Percentiles rank a stretch among this genome's conserved stretches.
phyloP scores from a whole-genome alignment of 1,140 invertebrate species.

The Pomacea maculata region DNA sequence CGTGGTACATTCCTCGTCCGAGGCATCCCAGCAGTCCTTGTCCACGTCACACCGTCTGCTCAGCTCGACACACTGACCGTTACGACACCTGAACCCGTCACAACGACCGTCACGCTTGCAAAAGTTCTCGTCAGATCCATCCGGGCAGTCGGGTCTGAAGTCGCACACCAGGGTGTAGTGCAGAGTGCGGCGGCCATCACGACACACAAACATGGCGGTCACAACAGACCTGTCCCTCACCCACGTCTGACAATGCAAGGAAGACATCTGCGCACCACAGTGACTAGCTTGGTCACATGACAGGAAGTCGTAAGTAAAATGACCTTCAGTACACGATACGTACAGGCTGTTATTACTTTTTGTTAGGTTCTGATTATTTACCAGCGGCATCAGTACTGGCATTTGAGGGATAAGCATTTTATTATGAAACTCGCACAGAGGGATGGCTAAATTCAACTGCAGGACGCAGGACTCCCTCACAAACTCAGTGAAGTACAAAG shows the following conservation, averaged over 20 bases:
- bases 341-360: neutral
- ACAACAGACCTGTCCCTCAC: neutral
- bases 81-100: neutral
- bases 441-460: no score
- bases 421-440: no score
- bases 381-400: no score
- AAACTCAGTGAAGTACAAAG: no score
- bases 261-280: neutral
- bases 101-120: neutral
- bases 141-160: constrained; percentile 1
- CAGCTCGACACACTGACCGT: neutral
- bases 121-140: neutral
- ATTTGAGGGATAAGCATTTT: no score
- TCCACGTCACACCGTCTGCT: neutral
- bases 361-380: neutral
- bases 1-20: neutral
- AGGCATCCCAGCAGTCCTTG: neutral
- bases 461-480: no score
- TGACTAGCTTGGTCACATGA: neutral
- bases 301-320: neutral
- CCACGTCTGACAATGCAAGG: neutral
- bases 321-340: neutral
- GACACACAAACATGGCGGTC: neutral
- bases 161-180: neutral
- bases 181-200: neutral